Evolutionary conservation across 2,113 vertebrate genomes (phyloP).

Genomic region (Blennius ocellaris): DNA sequence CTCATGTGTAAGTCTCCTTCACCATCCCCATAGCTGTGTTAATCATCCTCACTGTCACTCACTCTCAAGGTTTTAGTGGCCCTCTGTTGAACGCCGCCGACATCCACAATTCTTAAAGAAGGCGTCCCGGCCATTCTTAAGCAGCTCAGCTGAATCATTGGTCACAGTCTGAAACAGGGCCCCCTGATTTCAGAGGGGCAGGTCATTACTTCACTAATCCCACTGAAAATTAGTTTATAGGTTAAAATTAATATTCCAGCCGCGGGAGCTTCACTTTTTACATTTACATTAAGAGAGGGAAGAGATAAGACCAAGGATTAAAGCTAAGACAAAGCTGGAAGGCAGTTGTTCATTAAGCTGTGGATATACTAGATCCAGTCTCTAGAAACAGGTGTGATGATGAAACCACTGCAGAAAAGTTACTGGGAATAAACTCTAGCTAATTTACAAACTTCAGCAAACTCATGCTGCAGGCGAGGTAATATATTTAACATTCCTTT

Average conservation of each 20-base stretch:
- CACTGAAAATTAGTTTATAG: constrained; percentile 48
- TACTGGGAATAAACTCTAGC: constrained; percentile 8
- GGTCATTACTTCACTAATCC: constrained; percentile 61
- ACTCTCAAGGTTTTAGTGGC: constrained; percentile 73
- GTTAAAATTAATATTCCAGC: constrained; percentile 60
- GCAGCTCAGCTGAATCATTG: constrained; percentile 53
- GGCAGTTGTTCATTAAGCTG: constrained; percentile 8
- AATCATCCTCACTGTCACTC: constrained; percentile 77
- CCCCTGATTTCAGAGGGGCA: constrained; percentile 42
- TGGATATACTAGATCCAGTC: background rate
- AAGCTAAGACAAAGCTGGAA: constrained; percentile 12
- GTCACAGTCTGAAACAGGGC: constrained; percentile 44
- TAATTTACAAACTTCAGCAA: constrained; percentile 16
- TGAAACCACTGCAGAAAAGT: background rate
- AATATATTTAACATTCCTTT: too few relatives aligned
- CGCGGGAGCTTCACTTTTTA: constrained; percentile 18
- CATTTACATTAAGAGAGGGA: constrained; percentile 1
- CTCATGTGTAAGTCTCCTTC: constrained; percentile 69
- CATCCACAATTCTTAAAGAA: constrained; percentile 62
- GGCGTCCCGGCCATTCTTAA: constrained; percentile 47
- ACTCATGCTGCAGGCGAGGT: background rate
- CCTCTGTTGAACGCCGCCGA: constrained; percentile 57
- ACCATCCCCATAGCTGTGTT: constrained; percentile 67
- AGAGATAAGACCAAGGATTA: background rate
- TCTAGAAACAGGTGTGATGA: background rate